phyloP scores from a whole-genome alignment of 1,140 invertebrate genomes.

The Scaptomyza hsui region DNA sequence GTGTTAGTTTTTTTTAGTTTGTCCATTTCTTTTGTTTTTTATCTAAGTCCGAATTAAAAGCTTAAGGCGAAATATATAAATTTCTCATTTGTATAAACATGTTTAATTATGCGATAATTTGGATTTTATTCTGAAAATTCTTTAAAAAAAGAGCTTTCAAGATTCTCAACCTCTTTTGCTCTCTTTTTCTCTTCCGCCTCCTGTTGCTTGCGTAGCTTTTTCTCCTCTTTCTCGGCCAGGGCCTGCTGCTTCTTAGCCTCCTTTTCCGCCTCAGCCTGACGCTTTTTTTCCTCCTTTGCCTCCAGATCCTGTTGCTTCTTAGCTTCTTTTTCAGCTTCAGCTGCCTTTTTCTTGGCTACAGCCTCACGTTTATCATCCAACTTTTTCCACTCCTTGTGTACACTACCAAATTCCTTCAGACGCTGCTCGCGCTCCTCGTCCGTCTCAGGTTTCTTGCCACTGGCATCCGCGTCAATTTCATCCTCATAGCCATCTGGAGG shows the following conservation, averaged over 20 bases:
- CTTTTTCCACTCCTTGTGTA: slow-evolving; percentile 51
- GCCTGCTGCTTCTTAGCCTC: background rate
- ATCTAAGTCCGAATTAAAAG: slow-evolving; percentile 22
- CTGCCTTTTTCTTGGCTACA: slow-evolving; percentile 12
- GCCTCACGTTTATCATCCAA: slow-evolving; percentile 8
- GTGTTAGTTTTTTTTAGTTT: slow-evolving; percentile 46
- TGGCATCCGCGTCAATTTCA: slow-evolving; percentile 35
- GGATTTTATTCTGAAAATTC: background rate
- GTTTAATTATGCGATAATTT: background rate
- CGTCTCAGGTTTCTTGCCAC: slow-evolving; percentile 32
- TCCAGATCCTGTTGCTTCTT: slow-evolving; percentile 15
- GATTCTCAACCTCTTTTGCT: slow-evolving; percentile 11
- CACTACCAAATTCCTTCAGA: slow-evolving; percentile 24
- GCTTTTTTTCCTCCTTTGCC: slow-evolving; percentile 22
- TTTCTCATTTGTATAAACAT: too few relatives aligned
- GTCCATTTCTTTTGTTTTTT: too few relatives aligned
- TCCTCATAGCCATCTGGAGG: slow-evolving; percentile 91
- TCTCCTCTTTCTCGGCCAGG: slow-evolving; percentile 26
- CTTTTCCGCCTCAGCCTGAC: background rate
- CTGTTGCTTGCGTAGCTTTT: slow-evolving; percentile 1
- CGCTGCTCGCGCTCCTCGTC: slow-evolving; percentile 28
- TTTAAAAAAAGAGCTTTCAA: background rate
- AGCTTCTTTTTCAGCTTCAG: slow-evolving; percentile 16
- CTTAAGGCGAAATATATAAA: background rate
- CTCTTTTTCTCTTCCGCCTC: slow-evolving; percentile 8